Evolutionary conservation across 1,140 invertebrate genomes (phyloP).

Genomic region (Ceratina japonica): DNA sequence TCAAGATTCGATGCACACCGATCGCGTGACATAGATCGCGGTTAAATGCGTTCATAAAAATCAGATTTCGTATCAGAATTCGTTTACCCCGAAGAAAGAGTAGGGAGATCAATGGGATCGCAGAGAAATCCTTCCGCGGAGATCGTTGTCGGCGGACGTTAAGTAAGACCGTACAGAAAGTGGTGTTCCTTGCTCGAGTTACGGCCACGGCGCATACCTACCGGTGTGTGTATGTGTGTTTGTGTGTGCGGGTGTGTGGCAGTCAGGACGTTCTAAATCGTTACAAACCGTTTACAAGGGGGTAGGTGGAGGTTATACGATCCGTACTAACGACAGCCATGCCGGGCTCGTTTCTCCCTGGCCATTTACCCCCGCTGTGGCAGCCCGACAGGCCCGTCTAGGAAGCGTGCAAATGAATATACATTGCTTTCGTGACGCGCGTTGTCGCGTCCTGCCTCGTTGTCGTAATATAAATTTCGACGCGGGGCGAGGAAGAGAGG

Average conservation of each 20-base stretch:
- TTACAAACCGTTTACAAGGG: constrained; percentile 60
- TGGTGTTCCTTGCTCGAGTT: constrained; percentile 9
- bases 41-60: no score
- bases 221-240: no score
- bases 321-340: constrained; percentile 28
- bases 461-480: constrained; percentile 62
- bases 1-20: no score
- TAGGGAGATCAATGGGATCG: no score
- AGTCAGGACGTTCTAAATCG: constrained; percentile 43
- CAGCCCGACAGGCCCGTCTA: not conserved
- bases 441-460: constrained; percentile 36
- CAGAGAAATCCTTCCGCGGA: not conserved
- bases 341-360: no score
- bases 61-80: no score
- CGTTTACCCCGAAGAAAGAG: no score
- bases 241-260: not conserved
- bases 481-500: constrained; percentile 21
- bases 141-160: not conserved
- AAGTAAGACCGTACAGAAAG: not conserved
- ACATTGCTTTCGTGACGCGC: constrained; percentile 59
- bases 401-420: constrained; percentile 64
- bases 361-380: no score
- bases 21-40: no score
- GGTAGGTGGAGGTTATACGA: constrained; percentile 29
- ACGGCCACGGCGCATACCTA: not conserved